phyloP scores from a whole-genome alignment of 2,888 invertebrate genomes.

The Synergus laeviventris region DNA sequence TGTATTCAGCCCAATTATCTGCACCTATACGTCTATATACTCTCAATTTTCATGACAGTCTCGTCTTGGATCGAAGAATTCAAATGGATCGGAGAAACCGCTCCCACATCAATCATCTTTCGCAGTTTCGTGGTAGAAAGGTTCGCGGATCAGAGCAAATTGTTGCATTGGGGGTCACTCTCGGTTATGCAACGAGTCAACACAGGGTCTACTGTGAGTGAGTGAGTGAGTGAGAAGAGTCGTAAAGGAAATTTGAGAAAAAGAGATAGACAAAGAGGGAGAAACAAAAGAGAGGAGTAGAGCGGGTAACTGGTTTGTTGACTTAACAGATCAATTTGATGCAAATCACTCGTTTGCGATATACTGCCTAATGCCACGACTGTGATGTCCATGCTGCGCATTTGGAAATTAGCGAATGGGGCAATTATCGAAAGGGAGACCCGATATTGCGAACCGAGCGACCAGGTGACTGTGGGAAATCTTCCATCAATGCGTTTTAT shows the following conservation, averaged over 20 bases:
- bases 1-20: neutral
- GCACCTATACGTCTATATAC: too few relatives aligned
- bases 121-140: conserved; percentile 72
- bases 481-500: conserved; percentile 16
- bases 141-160: conserved; percentile 68
- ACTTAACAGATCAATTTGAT: conserved; percentile 74
- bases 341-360: conserved; percentile 75
- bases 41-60: conserved; percentile 5
- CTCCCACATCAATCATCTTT: conserved; percentile 75
- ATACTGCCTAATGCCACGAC: conserved; percentile 61
- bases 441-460: conserved; percentile 57
- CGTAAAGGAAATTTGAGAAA: conserved; percentile 43
- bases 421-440: conserved; percentile 67
- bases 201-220: conserved; percentile 44
- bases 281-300: conserved; percentile 49
- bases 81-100: conserved; percentile 59
- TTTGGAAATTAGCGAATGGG: conserved; percentile 73
- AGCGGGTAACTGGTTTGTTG: conserved; percentile 66
- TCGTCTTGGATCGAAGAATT: conserved; percentile 17
- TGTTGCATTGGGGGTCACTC: conserved; percentile 68
- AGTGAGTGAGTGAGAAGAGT: conserved; percentile 50
- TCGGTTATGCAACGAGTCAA: conserved; percentile 67
- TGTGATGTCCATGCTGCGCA: conserved; percentile 61
- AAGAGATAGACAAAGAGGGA: conserved; percentile 53
- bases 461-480: conserved; percentile 64